Conservation (phyloP, 1,140 invertebrate genomes). For the Ostrea edulis region DNA sequence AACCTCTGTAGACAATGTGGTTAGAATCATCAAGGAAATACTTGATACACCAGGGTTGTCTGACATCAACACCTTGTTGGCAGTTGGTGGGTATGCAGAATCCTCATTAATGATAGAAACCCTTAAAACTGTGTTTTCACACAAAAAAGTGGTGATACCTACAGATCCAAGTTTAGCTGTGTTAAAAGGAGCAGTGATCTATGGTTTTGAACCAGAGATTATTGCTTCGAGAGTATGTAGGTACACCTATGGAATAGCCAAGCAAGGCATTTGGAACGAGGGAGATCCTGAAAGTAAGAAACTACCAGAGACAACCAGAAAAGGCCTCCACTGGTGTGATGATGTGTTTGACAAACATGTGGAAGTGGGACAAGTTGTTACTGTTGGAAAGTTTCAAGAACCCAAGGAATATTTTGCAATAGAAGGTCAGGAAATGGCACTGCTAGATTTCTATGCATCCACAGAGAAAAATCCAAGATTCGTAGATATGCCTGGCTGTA, state of each 20-base stretch:
- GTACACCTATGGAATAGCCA: conserved; percentile 62
- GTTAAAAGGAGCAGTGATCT: conserved; percentile 59
- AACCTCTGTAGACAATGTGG: conserved; percentile 43
- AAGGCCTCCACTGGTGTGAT: conserved; percentile 53
- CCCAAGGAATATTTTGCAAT: conserved; percentile 58
- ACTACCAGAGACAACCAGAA: conserved; percentile 10
- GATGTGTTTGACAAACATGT: conserved; percentile 60
- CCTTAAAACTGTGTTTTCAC: conserved; percentile 50
- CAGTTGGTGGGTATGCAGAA: conserved; percentile 62
- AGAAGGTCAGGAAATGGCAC: conserved; percentile 34
- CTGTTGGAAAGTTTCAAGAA: conserved; percentile 48
- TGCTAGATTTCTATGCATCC: conserved; percentile 58
- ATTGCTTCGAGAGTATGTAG: conserved; percentile 53
- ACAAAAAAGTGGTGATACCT: conserved; percentile 52
- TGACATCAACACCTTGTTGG: conserved; percentile 43
- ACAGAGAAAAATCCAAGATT: conserved; percentile 46
- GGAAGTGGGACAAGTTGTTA: conserved; percentile 52
- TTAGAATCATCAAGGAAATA: conserved; percentile 28
- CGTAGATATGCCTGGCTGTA: conserved; percentile 46
- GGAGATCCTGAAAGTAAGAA: conserved; percentile 48
- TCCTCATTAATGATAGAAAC: conserved; percentile 51
- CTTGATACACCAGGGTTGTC: conserved; percentile 37
- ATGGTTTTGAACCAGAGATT: conserved; percentile 53
- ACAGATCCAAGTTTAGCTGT: conserved; percentile 52
- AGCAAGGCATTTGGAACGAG: conserved; percentile 23